Conservation (phyloP, 1,140 invertebrate genomes). For the Drosophila subpulchrella region DNA sequence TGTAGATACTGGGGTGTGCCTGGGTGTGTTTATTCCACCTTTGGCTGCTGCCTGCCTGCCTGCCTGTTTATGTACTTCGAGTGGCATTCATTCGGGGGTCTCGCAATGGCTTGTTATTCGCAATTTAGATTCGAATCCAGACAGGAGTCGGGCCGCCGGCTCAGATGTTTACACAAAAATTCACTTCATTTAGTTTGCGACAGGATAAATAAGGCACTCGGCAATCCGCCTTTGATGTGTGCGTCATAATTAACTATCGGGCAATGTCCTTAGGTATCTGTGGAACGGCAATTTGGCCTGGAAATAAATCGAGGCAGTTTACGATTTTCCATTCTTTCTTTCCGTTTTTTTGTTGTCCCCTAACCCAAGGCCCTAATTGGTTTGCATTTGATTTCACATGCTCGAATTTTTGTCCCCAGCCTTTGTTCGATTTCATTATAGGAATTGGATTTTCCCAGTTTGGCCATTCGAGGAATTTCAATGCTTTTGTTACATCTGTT, state of each 20-base stretch:
- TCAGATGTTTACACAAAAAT: slow-evolving; percentile 74
- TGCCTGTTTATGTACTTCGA: slow-evolving; percentile 32
- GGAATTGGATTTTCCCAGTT: slow-evolving; percentile 36
- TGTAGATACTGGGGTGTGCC: slow-evolving; percentile 1
- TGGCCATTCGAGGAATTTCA: slow-evolving; percentile 19
- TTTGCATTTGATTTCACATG: slow-evolving; percentile 46
- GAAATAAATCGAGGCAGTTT: slow-evolving; percentile 50
- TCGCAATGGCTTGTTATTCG: slow-evolving; percentile 48
- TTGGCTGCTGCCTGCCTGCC: slow-evolving; percentile 12
- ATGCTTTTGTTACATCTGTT: slow-evolving; percentile 2
- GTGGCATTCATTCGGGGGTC: slow-evolving; percentile 23
- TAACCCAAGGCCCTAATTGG: slow-evolving; percentile 20
- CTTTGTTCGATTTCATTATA: slow-evolving; percentile 37
- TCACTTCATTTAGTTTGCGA: slow-evolving; percentile 77
- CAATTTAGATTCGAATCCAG: slow-evolving; percentile 66
- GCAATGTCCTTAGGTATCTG: slow-evolving; percentile 26
- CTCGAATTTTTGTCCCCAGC: slow-evolving; percentile 5
- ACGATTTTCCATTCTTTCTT: slow-evolving; percentile 29
- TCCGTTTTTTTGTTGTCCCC: neutral
- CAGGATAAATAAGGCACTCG: slow-evolving; percentile 38
- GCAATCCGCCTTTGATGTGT: slow-evolving; percentile 54
- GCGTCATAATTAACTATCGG: slow-evolving; percentile 69
- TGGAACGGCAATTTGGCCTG: slow-evolving; percentile 22
- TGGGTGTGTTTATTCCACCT: slow-evolving; percentile 24
- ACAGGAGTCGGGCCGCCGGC: slow-evolving; percentile 16